Evolutionary conservation across 1,140 invertebrate genomes (phyloP), one percentile per base, ranked within the genome.

Genomic region (Limonius californicus): DNA sequence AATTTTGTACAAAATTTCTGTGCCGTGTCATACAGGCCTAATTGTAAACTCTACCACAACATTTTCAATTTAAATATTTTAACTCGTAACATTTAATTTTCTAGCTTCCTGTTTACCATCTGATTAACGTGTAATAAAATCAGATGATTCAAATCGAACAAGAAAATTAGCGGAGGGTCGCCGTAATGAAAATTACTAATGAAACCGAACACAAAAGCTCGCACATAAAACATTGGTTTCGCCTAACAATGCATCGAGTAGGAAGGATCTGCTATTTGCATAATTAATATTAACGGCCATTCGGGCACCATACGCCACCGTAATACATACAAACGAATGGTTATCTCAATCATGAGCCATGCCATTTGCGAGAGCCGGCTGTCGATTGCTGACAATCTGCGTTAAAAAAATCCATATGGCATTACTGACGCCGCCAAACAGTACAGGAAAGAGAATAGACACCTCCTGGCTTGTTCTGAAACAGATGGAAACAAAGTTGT

Each of bases 281-380:
- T 39, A 39, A 39, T 39, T 39, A 39, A 39, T 39, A 39, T 39
- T 39, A 39, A 39, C 35, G 35, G 35, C 35, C n/a, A 39, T 39
- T 39, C 35, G 35, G 35, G 35, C 35, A 14, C 35, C 35, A 39
- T 39, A 39, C 35, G 35, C n/a, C 11, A 39, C 35, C 2, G 35
- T 39, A 39, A 27, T 39, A 12, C 35, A 39, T 39, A 39, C 35
- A 39, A 39, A 39, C 35, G 35, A 39, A 2, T 39, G 35, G 35
- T 39, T 39, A 39, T 39, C 35, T 39, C 35, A 39, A 39, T 39
- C 35, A 39, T 39, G 35, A 27, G 35, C 35, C 35, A 12, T 39
- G 35, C 35, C 35, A 39, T 39, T 39, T 39, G 35, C 35, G 8
- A 39, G 35, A 39, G n/a, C 35, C 35, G 35, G 35, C 35, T 39